A percentile compares a stretch with the other conserved stretches of the same genome.
These are phyloP conservation scores for Amphipyra tragopoginis DNA, from an alignment of 2,888 invertebrate species.

Conservation along the genomic window DNA sequence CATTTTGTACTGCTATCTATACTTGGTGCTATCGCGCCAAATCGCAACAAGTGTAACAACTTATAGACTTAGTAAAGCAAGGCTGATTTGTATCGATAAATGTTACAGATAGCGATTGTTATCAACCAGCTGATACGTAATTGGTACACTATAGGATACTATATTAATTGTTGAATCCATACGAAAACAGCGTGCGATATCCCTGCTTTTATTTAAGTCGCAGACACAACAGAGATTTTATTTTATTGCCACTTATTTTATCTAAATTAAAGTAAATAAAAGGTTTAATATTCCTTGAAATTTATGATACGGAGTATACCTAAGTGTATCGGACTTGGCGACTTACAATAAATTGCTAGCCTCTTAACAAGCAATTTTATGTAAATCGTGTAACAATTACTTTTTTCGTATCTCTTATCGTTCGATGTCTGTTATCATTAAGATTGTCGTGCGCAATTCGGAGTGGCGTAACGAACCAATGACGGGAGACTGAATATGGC, in stretches of 20 bases:
- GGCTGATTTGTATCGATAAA: constrained; percentile 61
- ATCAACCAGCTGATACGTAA: constrained; percentile 56
- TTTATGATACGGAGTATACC: constrained; percentile 29
- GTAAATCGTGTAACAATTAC: constrained; percentile 30
- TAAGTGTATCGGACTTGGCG: constrained; percentile 5
- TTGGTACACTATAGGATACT: constrained; percentile 47
- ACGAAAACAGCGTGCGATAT: constrained; percentile 10
- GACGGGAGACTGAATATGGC: constrained; percentile 15
- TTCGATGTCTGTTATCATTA: constrained; percentile 56
- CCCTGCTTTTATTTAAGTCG: background rate
- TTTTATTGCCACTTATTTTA: constrained; percentile 26
- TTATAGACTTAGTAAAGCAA: constrained; percentile 58
- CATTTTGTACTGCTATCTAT: constrained; percentile 48
- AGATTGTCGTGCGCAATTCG: constrained; percentile 45
- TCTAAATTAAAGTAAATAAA: constrained; percentile 30
- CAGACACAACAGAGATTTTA: constrained; percentile 30
- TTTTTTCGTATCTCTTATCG: constrained; percentile 55
- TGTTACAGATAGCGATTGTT: constrained; percentile 56
- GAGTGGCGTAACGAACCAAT: constrained; percentile 33
- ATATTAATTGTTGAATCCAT: constrained; percentile 14
- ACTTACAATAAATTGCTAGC: constrained; percentile 14
- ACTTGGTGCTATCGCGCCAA: constrained; percentile 51
- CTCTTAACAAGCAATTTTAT: constrained; percentile 17
- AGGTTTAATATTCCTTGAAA: constrained; percentile 11
- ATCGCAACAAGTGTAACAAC: constrained; percentile 55